A percentile compares a stretch with the other conserved stretches of the same genome.
Conservation (phyloP, 64 coral and sea anemone species). For the Montipora foliosa region DNA sequence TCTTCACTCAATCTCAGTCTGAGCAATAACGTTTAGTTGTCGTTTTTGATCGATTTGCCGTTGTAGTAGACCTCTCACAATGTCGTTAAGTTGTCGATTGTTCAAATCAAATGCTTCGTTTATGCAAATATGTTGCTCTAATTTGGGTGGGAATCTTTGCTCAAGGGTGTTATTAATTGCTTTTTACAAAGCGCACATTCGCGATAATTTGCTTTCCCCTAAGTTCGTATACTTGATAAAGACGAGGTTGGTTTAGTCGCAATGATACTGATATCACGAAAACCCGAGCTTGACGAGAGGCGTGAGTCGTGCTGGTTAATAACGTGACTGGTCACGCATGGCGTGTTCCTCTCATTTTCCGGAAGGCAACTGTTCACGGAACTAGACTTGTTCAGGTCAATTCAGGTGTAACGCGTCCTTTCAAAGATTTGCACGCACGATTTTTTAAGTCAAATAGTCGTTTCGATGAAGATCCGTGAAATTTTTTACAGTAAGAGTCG, state of each 20-base stretch:
- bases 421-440: no score
- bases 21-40: background rate
- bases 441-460: no score
- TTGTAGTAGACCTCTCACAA: background rate
- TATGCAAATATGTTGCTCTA: background rate
- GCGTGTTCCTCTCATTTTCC: no score
- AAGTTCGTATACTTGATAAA: background rate
- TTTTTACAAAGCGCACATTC: background rate
- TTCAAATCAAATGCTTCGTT: background rate
- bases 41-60: background rate
- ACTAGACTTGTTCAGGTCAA: background rate
- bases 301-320: background rate
- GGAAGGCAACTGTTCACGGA: background rate
- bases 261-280: no score
- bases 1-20: background rate
- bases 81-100: background rate
- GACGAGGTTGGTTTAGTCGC: no score
- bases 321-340: background rate
- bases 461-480: no score
- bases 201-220: background rate
- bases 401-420: no score
- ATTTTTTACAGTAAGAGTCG: no score
- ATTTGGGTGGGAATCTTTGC: background rate
- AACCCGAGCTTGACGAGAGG: no score
- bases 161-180: conserved; percentile 5